Base-by-base conservation (phyloP, 2,113 vertebrate genomes). In the Columba livia region DNA sequence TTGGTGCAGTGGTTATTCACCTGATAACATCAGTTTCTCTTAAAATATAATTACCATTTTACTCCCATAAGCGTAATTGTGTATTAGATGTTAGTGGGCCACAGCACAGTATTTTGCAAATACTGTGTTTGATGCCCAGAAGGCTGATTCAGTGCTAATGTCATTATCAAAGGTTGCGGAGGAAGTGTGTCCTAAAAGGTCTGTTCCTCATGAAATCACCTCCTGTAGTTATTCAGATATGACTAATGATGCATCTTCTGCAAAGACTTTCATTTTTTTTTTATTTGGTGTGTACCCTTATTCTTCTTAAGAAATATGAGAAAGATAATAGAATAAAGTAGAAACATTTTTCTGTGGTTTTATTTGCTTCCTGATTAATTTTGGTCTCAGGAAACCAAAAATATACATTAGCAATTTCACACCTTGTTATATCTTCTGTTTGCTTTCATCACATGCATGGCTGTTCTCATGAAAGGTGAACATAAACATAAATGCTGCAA, bases 361-460 rank as follows among this genome's bases (percentile, higher is more conserved):
- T 96, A 61, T 92, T 97, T 96, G n/a, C 15, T 87, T 42, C 58
- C n/a, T 80, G 79, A 92, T 95, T 93, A 90, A 89, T 95, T 93
- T 93, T 95, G 12, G 36, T 92, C 53, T 92, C 25, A 14, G 60
- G 38, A 95, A 85, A 92, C 14, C 88, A 61, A 51, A 89, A 89
- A 90, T 23, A 32, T 79, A 74, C 60, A 20, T 90, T 80, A 72
- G 23, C 82, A 73, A 91, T 95, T 97, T 97, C 97, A 85, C 34
- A 96, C 67, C 75, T 96, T 90, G 85, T 95, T 95, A 61, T 53
- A 62, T 94, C 80, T 92, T 90, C 65, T 89, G 82, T 88, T 96
- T 96, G 77, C 69, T 95, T 96, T 95, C 91, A 48, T 91, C 92
- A 89, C 83, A 74, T 11, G 28, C 64, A 48, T 62, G 62, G 56